Evolutionary conservation across 2,888 invertebrate species (phyloP).

Genomic region (Psylliodes chrysocephalus): DNA sequence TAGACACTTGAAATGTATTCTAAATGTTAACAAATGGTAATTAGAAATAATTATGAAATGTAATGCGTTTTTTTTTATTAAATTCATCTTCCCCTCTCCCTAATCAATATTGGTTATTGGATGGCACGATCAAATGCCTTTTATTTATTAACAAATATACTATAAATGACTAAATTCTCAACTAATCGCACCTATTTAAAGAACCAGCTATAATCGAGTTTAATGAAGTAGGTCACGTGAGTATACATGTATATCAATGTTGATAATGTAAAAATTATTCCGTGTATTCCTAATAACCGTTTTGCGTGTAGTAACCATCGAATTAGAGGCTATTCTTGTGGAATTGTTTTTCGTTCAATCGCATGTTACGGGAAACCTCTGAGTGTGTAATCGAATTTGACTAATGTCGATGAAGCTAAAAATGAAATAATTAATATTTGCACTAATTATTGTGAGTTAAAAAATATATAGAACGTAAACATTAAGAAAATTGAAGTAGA

Average conservation of each 20-base stretch:
- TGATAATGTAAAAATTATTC: conserved; percentile 33
- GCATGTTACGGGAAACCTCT: conserved; percentile 12
- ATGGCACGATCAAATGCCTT: no score
- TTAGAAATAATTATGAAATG: no score
- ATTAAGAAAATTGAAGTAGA: no score
- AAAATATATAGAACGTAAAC: no score
- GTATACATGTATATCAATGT: conserved; percentile 19
- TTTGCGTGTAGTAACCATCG: conserved; percentile 22
- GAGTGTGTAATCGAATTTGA: conserved; percentile 11
- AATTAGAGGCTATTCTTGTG: conserved; percentile 12
- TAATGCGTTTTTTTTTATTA: no score
- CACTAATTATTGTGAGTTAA: conserved; percentile 52
- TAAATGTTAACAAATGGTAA: no score
- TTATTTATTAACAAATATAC: no score
- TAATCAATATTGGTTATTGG: no score
- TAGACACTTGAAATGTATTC: no score
- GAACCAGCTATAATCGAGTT: not conserved
- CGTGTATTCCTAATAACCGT: conserved; percentile 29
- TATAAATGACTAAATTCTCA: no score
- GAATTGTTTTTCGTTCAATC: conserved; percentile 29
- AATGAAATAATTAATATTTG: conserved; percentile 22
- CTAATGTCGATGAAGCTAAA: conserved; percentile 43
- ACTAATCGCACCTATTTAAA: not conserved
- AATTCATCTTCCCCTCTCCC: no score
- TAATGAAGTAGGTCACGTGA: conserved; percentile 19